phyloP scores from a whole-genome alignment of 2,888 invertebrate genomes.

The Drosophila setosimentum region DNA sequence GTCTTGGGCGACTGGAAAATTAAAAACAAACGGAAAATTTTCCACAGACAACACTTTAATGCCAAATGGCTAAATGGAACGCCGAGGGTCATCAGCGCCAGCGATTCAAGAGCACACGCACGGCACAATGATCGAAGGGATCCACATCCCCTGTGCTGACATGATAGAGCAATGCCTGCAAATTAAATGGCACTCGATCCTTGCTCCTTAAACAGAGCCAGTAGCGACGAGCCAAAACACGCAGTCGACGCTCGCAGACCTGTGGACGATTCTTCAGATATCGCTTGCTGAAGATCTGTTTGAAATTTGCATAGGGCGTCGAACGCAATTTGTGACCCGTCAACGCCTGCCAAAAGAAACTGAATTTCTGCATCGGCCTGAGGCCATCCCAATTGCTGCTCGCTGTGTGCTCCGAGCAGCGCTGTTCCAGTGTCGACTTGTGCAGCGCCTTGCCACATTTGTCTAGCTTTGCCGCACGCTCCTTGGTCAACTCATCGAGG shows the following conservation, averaged over 20 bases:
- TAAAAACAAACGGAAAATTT: constrained; percentile 35
- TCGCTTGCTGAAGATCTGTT: constrained; percentile 21
- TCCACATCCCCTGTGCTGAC: constrained; percentile 63
- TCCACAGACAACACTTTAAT: constrained; percentile 48
- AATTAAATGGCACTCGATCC: constrained; percentile 65
- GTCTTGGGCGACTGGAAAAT: constrained; percentile 30
- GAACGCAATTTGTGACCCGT: constrained; percentile 50
- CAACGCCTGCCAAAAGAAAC: constrained; percentile 68
- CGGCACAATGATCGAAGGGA: constrained; percentile 61
- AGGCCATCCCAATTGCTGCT: constrained; percentile 47
- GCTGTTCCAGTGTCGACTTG: background rate
- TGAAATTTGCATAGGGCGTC: constrained; percentile 69
- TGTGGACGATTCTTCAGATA: background rate
- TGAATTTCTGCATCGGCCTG: constrained; percentile 47
- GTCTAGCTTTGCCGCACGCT: constrained; percentile 23
- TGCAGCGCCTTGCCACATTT: constrained; percentile 39
- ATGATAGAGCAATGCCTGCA: constrained; percentile 67
- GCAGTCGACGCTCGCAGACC: background rate
- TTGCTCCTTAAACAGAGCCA: constrained; percentile 51
- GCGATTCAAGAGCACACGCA: constrained; percentile 53
- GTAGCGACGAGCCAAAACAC: background rate
- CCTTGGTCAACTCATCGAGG: background rate
- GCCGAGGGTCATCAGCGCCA: constrained; percentile 28
- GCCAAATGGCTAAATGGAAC: constrained; percentile 1
- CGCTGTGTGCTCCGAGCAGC: background rate